Evolutionary conservation across 1,140 invertebrate genomes (phyloP).

Genomic region (Temnothorax curvispinosus): DNA sequence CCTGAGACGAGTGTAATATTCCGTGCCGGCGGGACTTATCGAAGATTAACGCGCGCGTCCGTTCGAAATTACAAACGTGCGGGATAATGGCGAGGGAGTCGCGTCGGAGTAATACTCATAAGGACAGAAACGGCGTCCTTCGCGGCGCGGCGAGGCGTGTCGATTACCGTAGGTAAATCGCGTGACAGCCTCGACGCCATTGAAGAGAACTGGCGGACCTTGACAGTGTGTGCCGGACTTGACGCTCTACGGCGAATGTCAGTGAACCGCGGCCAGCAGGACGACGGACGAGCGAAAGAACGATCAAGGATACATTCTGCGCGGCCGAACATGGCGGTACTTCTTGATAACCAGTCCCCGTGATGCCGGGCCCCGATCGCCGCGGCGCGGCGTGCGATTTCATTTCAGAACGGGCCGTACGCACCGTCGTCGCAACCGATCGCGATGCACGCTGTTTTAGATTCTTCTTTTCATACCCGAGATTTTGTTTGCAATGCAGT

Average conservation of each 20-base stretch:
- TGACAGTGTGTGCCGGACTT: conserved; percentile 76
- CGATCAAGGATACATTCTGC: conserved; percentile 71
- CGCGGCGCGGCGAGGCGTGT: conserved; percentile 72
- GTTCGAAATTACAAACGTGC: conserved; percentile 24
- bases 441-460: not conserved
- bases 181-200: conserved; percentile 74
- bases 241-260: conserved; percentile 68
- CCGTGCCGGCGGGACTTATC: not conserved
- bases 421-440: not conserved
- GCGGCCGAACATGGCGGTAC: conserved; percentile 18
- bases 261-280: conserved; percentile 74
- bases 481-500: not conserved
- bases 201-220: conserved; percentile 78
- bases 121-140: conserved; percentile 64
- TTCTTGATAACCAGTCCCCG: conserved; percentile 25
- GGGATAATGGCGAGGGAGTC: conserved; percentile 20
- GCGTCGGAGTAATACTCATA: conserved; percentile 1
- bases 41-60: conserved; percentile 12
- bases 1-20: not conserved
- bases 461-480: not conserved
- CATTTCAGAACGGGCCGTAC: not conserved
- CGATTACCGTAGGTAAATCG: conserved; percentile 77
- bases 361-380: not conserved
- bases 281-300: conserved; percentile 64
- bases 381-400: not conserved